Evolutionary conservation across 2,888 invertebrate species (phyloP), one percentile per base, ranked within the genome.

Genomic region (Erebia aethiops): DNA sequence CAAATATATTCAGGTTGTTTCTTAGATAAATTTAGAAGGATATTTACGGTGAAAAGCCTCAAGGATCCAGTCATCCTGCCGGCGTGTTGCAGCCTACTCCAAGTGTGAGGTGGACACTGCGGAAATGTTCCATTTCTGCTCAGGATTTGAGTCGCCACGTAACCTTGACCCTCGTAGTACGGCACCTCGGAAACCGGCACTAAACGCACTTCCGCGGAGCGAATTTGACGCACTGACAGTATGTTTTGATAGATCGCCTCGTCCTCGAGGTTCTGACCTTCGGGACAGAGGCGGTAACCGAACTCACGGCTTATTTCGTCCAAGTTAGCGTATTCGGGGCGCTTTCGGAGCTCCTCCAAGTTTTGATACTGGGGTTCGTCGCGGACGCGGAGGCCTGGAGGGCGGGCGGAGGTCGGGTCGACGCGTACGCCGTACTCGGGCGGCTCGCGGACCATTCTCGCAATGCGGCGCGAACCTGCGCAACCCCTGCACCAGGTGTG

Each of bases 181-280:
- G 93, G 91, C 81, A 93, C 93, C 81, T 93, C 93, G 51, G 91
- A 91, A 80, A 92, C 89, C 76, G 93, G 92, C 88, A 93, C 93
- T 84, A 94, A 84, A 78, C 93, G 88, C 86, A 93, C 92, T 89
- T 93, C 94, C 83, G 94, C 91, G 77, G 93, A 91, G 77, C 93
- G 89, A 73, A 92, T 89, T 80, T 90, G 90, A 77, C 94, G 91
- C 88, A 91, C 92, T 77, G 93, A 92, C 76, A 92, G 80, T 81
- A 94, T 91, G 78, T 94, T 94, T 79, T 94, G 93, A 77, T 94
- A 94, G 67, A 93, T 93, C 58, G 93, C 94, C 76, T 94, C 94
- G 74, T 94, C 94, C 77, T 94, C 94, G 72, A 93, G 80, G 77
- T 94, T 94, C 79, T 94, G 94, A 71, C 94, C 94, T 84, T 94